Evolutionary conservation across 2,888 invertebrate species (phyloP).

Genomic region (Bursaphelenchus okinawaensis): DNA sequence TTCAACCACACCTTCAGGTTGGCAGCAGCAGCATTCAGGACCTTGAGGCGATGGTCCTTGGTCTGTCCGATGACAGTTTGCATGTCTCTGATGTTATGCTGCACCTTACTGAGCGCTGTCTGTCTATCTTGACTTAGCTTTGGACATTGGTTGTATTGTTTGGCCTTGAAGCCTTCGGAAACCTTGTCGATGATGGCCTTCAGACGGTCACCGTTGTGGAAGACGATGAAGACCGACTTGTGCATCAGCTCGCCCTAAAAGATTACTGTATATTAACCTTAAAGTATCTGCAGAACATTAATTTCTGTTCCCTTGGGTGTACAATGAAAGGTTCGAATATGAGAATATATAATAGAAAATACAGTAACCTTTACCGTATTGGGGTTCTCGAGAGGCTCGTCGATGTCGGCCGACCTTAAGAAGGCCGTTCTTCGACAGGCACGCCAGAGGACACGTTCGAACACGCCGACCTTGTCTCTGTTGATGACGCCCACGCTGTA

Average conservation of each 20-base stretch:
- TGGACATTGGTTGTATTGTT: slow-evolving; percentile 93
- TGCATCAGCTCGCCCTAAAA: slow-evolving; percentile 88
- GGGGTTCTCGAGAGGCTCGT: slow-evolving; percentile 82
- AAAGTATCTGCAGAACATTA: no score
- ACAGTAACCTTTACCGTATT: slow-evolving; percentile 74
- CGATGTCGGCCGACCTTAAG: slow-evolving; percentile 81
- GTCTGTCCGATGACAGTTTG: slow-evolving; percentile 66
- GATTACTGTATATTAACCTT: no score
- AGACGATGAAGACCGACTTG: slow-evolving; percentile 81
- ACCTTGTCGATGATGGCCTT: slow-evolving; percentile 87
- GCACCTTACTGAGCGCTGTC: slow-evolving; percentile 44
- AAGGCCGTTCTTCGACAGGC: slow-evolving; percentile 66
- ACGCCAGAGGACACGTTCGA: slow-evolving; percentile 95
- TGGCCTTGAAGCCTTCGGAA: slow-evolving; percentile 65
- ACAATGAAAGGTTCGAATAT: no score
- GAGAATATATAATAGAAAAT: neutral
- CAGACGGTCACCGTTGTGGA: slow-evolving; percentile 84
- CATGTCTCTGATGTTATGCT: slow-evolving; percentile 92
- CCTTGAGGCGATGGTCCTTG: slow-evolving; percentile 48
- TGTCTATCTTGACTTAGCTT: slow-evolving; percentile 86
- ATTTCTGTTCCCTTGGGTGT: no score
- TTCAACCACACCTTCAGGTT: slow-evolving; percentile 93
- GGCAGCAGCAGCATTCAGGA: slow-evolving; percentile 88
- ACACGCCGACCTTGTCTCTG: slow-evolving; percentile 84
- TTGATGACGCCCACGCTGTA: slow-evolving; percentile 87